phyloP scores from a whole-genome alignment of 35 echinoderm and acorn worm species.

The Lytechinus variegatus region DNA sequence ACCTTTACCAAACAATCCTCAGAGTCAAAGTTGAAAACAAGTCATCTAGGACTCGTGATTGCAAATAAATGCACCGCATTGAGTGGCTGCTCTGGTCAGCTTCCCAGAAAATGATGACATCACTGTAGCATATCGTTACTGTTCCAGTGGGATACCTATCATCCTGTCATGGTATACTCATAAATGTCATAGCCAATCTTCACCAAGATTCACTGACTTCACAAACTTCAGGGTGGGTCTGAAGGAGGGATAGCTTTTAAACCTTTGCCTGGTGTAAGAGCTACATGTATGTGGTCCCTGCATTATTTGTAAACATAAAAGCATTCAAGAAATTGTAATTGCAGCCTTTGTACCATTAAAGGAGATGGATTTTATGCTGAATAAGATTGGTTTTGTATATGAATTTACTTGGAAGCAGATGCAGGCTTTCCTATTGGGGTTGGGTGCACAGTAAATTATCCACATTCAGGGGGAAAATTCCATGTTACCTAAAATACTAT shows the following conservation, averaged over 20 bases:
- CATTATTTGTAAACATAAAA: too few relatives aligned
- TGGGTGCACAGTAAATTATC: too few relatives aligned
- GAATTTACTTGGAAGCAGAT: too few relatives aligned
- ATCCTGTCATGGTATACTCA: slow-evolving; percentile 2
- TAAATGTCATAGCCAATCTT: slow-evolving; percentile 12
- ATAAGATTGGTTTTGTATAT: too few relatives aligned
- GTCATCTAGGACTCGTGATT: neutral
- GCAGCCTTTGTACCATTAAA: too few relatives aligned
- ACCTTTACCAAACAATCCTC: neutral
- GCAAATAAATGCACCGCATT: neutral
- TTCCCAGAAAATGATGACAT: slow-evolving; percentile 1
- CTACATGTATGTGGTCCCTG: too few relatives aligned
- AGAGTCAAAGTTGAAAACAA: neutral
- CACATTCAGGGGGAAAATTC: too few relatives aligned
- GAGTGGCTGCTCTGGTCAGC: neutral
- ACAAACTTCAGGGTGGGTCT: neutral
- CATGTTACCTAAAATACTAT: too few relatives aligned
- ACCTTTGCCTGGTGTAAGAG: too few relatives aligned
- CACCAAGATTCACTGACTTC: slow-evolving; percentile 10
- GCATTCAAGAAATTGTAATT: too few relatives aligned
- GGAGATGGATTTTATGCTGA: too few relatives aligned
- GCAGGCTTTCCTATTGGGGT: too few relatives aligned
- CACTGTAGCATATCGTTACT: neutral
- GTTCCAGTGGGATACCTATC: neutral
- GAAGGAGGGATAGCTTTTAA: neutral